Evolutionary conservation across 2,113 vertebrate genomes (phyloP).

Genomic region (Pipa parva): DNA sequence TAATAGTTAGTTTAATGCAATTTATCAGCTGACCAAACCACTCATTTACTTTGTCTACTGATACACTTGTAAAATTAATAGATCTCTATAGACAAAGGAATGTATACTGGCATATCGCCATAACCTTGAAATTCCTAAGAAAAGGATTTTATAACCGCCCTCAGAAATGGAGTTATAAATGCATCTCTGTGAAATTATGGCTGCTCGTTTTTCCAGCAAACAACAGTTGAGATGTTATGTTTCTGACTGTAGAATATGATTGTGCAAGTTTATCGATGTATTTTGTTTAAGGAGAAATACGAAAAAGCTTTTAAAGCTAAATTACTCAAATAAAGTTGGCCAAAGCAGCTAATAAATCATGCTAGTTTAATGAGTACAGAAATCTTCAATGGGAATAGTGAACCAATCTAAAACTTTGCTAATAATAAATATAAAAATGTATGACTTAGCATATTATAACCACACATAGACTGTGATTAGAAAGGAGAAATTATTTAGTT

Average conservation of each 20-base stretch:
- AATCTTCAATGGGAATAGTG: too few species aligned
- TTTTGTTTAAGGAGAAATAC: too few species aligned
- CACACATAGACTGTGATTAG: too few species aligned
- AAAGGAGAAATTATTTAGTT: too few species aligned
- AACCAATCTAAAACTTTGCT: too few species aligned
- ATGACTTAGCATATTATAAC: too few species aligned
- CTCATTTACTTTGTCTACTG: constrained; percentile 66
- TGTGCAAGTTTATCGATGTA: too few species aligned
- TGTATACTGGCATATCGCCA: constrained; percentile 39
- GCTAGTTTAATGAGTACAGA: too few species aligned
- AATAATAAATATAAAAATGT: too few species aligned
- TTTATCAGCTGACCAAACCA: constrained; percentile 9
- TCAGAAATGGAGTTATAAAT: neutral
- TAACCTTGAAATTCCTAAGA: constrained; percentile 22
- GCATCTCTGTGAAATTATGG: neutral
- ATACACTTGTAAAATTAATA: constrained; percentile 51
- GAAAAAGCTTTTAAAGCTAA: too few species aligned
- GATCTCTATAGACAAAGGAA: constrained; percentile 16
- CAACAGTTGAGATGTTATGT: neutral
- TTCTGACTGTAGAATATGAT: neutral
- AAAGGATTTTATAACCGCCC: constrained; percentile 3
- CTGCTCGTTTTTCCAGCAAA: neutral
- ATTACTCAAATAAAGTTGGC: too few species aligned
- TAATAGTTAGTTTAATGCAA: neutral
- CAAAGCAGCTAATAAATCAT: too few species aligned